Percentiles rank a stretch among this genome's conserved stretches.
Conservation (phyloP, 2,113 vertebrate species). For the Sitta europaea region DNA sequence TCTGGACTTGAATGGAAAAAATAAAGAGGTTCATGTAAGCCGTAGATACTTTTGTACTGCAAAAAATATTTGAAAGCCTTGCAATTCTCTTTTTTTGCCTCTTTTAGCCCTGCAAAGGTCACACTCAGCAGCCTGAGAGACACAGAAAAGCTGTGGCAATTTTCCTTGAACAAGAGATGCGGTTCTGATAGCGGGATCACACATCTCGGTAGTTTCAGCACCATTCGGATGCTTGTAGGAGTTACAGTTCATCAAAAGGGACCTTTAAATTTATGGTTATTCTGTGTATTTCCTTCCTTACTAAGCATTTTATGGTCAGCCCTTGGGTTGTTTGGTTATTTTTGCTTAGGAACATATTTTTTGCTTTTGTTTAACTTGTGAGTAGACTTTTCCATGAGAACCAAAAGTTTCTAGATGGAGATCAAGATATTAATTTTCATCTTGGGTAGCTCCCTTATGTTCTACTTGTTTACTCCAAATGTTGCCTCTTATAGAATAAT, state of each 20-base stretch:
- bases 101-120: neutral
- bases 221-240: neutral
- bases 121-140: neutral
- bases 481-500: neutral
- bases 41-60: neutral
- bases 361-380: neutral
- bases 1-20: neutral
- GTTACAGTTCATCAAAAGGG: neutral
- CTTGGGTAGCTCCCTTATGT: neutral
- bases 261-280: slow-evolving; percentile 8
- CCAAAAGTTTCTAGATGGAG: neutral
- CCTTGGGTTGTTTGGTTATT: neutral
- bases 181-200: neutral
- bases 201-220: neutral
- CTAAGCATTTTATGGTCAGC: neutral
- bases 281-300: neutral
- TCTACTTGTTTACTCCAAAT: neutral
- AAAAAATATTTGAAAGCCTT: neutral
- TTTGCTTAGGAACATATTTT: neutral
- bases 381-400: neutral
- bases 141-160: neutral
- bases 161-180: slow-evolving; percentile 8
- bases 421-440: neutral
- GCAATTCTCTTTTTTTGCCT: neutral
- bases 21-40: rapidly evolving